Percentiles rank a stretch among this genome's conserved stretches.
Conservation (phyloP, 2,797 vertebrate genomes). For the Loris lydekkerianus region DNA sequence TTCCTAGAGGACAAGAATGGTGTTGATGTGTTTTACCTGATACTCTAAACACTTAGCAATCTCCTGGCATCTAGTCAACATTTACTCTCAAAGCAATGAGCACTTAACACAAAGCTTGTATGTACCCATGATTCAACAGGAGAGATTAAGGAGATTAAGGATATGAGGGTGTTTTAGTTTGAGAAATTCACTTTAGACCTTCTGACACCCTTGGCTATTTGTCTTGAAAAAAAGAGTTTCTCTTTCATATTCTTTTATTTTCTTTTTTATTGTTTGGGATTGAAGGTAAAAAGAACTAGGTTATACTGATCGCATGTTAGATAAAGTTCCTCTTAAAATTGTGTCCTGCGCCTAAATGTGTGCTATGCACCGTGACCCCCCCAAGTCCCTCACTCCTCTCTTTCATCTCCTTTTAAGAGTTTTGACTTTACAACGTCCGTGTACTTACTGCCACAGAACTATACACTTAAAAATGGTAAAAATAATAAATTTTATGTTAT, state of each 20-base stretch:
- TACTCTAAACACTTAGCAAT: conserved; percentile 10
- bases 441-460: conserved; percentile 28
- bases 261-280: no score
- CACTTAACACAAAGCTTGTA: not conserved
- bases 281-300: no score
- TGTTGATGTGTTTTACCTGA: conserved; percentile 11
- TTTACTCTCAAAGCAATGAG: not conserved
- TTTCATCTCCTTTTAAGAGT: conserved; percentile 15
- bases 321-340: no score
- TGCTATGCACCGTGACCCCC: no score
- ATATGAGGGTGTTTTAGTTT: not conserved
- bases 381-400: not conserved
- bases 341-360: no score
- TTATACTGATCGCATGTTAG: no score
- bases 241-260: conserved; percentile 19
- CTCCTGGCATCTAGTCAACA: conserved; percentile 39
- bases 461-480: not conserved
- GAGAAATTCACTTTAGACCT: conserved; percentile 31
- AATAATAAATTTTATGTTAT: conserved; percentile 44
- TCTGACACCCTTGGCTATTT: not conserved
- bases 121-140: not conserved
- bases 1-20: conserved; percentile 21
- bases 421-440: conserved; percentile 6
- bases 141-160: not conserved
- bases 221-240: conserved; percentile 45